Base-by-base conservation (phyloP, 2,113 vertebrate species). In the Ondatra zibethicus region DNA sequence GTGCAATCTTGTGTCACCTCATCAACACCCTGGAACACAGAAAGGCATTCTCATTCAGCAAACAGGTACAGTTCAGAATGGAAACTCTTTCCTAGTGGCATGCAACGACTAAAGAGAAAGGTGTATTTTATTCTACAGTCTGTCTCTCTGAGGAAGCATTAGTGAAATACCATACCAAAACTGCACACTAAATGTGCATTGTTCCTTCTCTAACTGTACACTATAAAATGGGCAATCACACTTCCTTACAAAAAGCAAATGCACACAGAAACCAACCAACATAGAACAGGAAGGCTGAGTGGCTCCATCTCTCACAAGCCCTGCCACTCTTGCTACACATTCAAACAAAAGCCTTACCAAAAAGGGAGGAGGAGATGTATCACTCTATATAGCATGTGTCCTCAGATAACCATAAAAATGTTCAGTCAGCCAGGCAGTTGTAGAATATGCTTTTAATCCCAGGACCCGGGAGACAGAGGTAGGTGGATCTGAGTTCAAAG, bases 261-360 rank as follows among this genome's bases (percentile, higher is more conserved):
- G 50, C 52, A 82, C 95, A 93, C 39, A 92, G 77, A 96, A 91
- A 58, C 42, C 50, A 76, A 94, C 39, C 47, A 82, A 42, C 42
- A 29, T 0, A 58, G 68, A 27, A 65, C 39, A 17, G 23, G 27
- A 66, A 85, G 36, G 7, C 45, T 21, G 0, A 75, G 25, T 36
- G 33, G 55, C 42, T 82, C 50, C 76, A 63, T 92, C 78, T 39
- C 39, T 80, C 21, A 45, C 13, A 27, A 25, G 66, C 73, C 45
- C n/a, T 92, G 31, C 36, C 58, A 31, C 63, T 50, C 78, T 55
- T 66, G 65, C 76, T 52, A 58, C 36, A 29, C 10, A 90, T 33
- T 88, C 92, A 93, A 93, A 91, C 16, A 5, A 47, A 70, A 13
- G 42, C 58, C 23, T 91, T 92, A 47, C 80, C 29, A 90, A 88